Evolutionary conservation across 2,888 invertebrate genomes (phyloP).

Genomic region (Leptogaster cylindrica): DNA sequence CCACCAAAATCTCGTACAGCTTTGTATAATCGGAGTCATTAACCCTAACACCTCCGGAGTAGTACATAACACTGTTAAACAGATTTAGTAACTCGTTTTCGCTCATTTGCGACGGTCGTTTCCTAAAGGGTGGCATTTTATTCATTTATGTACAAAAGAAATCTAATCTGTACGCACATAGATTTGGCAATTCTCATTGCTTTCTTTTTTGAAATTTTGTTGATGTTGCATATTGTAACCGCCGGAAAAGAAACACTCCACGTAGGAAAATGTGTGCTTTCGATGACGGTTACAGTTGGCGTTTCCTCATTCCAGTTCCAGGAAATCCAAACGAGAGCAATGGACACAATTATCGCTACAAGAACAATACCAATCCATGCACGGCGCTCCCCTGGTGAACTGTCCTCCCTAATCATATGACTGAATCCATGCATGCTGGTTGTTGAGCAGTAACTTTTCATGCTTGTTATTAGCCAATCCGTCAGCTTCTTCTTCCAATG

Average conservation of each 20-base stretch:
- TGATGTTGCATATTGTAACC: constrained; percentile 66
- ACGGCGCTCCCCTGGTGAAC: constrained; percentile 65
- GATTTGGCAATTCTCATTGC: constrained; percentile 57
- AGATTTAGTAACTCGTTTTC: constrained; percentile 49
- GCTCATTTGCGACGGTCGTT: constrained; percentile 48
- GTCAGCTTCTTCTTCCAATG: constrained; percentile 39
- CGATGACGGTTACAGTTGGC: constrained; percentile 68
- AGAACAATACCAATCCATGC: constrained; percentile 67
- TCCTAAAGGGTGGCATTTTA: constrained; percentile 16
- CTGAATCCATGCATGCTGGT: constrained; percentile 76
- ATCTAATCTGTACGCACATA: constrained; percentile 60
- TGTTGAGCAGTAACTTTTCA: constrained; percentile 68
- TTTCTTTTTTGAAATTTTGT: constrained; percentile 63
- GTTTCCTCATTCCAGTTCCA: constrained; percentile 68
- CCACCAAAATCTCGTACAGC: constrained; percentile 49
- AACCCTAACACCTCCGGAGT: constrained; percentile 45
- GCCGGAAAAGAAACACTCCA: constrained; percentile 68
- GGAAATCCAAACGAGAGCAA: constrained; percentile 66
- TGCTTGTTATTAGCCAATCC: constrained; percentile 55
- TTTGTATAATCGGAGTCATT: constrained; percentile 44
- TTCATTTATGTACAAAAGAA: not conserved
- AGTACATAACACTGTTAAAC: constrained; percentile 50
- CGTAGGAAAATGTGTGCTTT: constrained; percentile 65
- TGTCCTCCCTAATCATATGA: constrained; percentile 69
- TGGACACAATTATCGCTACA: constrained; percentile 65